Conservation (phyloP, 2,113 vertebrate genomes). For the Sus scrofa region T2T-Sscrofa CM000820.6:14059001-14059500, state of each 20-base stretch:
- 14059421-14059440: slow-evolving; percentile 9
- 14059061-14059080: not conserved
- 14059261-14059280: slow-evolving; percentile 53
- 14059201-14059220: slow-evolving; percentile 56
- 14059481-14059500: slow-evolving; percentile 71
- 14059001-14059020: not conserved
- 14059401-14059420: slow-evolving; percentile 44
- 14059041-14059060: slow-evolving; percentile 20
- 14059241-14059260: slow-evolving; percentile 65
- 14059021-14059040: slow-evolving; percentile 9
- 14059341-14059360: slow-evolving; percentile 63
- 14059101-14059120: not conserved
- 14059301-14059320: not conserved
- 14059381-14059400: not conserved
- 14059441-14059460: slow-evolving; percentile 21
- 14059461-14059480: not conserved
- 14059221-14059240: slow-evolving; percentile 74
- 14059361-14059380: slow-evolving; percentile 21
- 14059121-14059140: slow-evolving; percentile 11
- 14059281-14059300: slow-evolving; percentile 66
- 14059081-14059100: not conserved
- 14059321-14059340: slow-evolving; percentile 21
- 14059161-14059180: slow-evolving; percentile 64
- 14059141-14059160: slow-evolving; percentile 45
- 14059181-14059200: slow-evolving; percentile 7